These are phyloP conservation scores for Leiothrix lutea DNA, from an alignment of 2,113 vertebrate species.

Conservation along the genomic window DNA sequence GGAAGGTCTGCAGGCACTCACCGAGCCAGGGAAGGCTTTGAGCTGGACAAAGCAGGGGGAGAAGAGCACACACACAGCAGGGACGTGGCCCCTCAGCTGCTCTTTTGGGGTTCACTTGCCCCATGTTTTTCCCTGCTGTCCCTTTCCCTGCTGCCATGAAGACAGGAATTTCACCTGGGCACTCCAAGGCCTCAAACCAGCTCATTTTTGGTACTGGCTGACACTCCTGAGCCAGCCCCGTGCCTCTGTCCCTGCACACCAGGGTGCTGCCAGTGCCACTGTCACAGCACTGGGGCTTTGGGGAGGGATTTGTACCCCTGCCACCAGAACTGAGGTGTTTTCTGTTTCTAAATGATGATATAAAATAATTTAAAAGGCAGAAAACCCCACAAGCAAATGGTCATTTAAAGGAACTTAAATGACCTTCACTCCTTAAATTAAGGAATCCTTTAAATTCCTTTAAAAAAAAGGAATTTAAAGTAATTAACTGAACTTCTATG, in stretches of 20 bases:
- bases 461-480: too few relatives aligned
- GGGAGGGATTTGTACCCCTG: background rate
- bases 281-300: background rate
- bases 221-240: background rate
- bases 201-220: background rate
- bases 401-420: background rate
- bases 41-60: background rate
- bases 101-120: background rate
- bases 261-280: background rate
- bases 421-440: too few relatives aligned
- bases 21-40: background rate
- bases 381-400: background rate
- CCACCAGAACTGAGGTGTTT: background rate
- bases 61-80: background rate
- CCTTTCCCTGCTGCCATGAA: background rate
- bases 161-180: background rate
- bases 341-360: background rate
- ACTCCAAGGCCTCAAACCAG: background rate
- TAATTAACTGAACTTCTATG: background rate
- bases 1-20: background rate
- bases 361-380: background rate
- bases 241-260: background rate
- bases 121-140: background rate
- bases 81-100: rapidly evolving
- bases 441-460: too few relatives aligned